Base-by-base conservation (phyloP, 2,888 invertebrate genomes). In the Troides aeacus region DNA sequence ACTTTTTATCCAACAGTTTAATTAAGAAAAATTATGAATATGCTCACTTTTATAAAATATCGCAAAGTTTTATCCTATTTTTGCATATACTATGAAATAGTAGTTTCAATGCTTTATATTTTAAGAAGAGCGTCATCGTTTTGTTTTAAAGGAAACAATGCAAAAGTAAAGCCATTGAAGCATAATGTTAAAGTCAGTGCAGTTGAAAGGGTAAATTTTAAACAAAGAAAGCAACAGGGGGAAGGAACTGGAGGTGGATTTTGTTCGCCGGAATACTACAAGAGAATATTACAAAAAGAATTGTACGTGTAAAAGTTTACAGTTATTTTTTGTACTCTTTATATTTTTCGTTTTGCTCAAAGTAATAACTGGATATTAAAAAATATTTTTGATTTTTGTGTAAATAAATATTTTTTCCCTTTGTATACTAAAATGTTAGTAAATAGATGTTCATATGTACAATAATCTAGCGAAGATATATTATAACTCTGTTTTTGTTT, bases 161-260 rank as follows among this genome's bases (percentile, higher is more conserved):
- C 46, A 59, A 65, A 65, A 65, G 59, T 59, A 59, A 59, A 65
- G 24, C 59, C 59, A 46, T 65, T 65, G 65, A 65, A 59, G 65
- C 65, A 46, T 24, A 59, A 42, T 59, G 65, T 65, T 65, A 59
- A 65, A 65, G 65, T 65, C 65, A 24, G 65, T 59, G 59, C 59
- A 65, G 42, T 65, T 59, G 57, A 65, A 65, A 65, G 59, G 65
- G 65, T 56, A 59, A 59, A 65, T 65, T 65, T 65, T 65, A 65
- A 65, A 65, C 59, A 65, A 65, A 65, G 57, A 58, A 65, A 65
- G 65, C 65, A 46, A 65, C 65, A 46, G 59, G 59, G 46, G 46
- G 65, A 65, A 46, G 57, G 59, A 65, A 65, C 65, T 39, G 42
- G 62, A 42, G 12, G 21, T n/a, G 46, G 59, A 65, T 65, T 65